These are phyloP conservation scores for Zaprionus taronus DNA, from an alignment of 1,140 invertebrate genomes.

Conservation along the genomic window DNA sequence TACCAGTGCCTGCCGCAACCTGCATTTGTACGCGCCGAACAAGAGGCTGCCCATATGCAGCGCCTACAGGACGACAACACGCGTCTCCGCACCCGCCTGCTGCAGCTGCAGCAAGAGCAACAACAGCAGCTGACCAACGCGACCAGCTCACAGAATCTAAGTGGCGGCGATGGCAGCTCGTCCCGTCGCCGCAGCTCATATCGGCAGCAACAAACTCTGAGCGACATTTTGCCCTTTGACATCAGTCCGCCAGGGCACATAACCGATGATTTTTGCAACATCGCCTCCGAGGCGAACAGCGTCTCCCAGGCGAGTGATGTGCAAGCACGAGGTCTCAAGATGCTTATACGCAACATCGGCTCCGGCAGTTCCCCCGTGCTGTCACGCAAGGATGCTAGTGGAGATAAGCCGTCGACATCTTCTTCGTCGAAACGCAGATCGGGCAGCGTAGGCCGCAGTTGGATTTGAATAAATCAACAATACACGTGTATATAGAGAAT, in stretches of 20 bases:
- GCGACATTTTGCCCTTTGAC: conserved; percentile 86
- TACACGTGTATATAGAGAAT: conserved; percentile 1
- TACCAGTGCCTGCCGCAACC: conserved; percentile 94
- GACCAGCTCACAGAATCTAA: conserved; percentile 52
- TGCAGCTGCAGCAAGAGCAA: conserved; percentile 66
- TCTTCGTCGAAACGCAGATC: conserved; percentile 73
- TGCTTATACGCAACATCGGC: conserved; percentile 91
- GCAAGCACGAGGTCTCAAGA: conserved; percentile 90
- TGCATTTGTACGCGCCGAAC: conserved; percentile 92
- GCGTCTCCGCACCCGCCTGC: conserved; percentile 87
- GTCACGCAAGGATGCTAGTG: conserved; percentile 87
- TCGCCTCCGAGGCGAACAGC: conserved; percentile 89
- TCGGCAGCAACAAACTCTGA: conserved; percentile 85
- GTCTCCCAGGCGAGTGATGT: conserved; percentile 85
- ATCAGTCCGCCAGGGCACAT: conserved; percentile 90
- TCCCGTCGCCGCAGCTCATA: conserved; percentile 85
- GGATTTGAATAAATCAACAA: conserved; percentile 59
- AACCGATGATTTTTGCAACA: conserved; percentile 96
- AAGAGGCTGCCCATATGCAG: conserved; percentile 91
- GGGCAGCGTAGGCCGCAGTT: conserved; percentile 80
- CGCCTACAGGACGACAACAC: conserved; percentile 94
- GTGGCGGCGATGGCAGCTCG: conserved; percentile 47
- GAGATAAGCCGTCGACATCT: conserved; percentile 35
- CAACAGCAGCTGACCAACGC: conserved; percentile 58
- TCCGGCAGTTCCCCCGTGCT: conserved; percentile 91